Base-by-base conservation (phyloP, 2,113 vertebrate species). In the Psittacara wagleri region DNA sequence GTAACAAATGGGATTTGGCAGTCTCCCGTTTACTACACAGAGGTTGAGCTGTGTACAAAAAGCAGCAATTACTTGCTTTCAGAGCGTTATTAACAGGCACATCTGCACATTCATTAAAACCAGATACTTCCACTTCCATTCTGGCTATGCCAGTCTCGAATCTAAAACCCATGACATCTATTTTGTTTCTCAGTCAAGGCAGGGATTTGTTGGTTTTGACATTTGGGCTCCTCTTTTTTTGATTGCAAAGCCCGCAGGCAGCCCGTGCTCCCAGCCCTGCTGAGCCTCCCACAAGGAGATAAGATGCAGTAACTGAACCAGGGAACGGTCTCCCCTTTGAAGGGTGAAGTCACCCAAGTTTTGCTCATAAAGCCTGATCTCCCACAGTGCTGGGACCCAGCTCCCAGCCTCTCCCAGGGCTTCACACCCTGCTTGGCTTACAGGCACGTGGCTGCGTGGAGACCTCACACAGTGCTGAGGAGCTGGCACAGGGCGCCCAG, bases 1-100 rank as follows among this genome's bases (percentile, higher is more conserved):
- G 95, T 75, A 95, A 85, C 90, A 94, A 94, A 95, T 91, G 89
- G 83, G 74, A 92, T 91, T 93, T 96, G 94, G 90, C 94, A 91
- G 70, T 33, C 55, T 82, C 62, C 70, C 89, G 46, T 92, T 97
- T 95, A 90, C 92, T 94, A 74, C 92, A 55, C 76, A 10, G 41
- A 86, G 20, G 44, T 75, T 83, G 81, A 91, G 79, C 61, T 87
- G 59, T 51, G 79, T 88, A 88, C 85, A 91, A 88, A 94, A 93
- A 86, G 74, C 87, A 87, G 83, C 86, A 91, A 85, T 97, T 95
- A 92, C 51, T 87, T 68, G 73, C 82, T 92, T 82, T 83, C 7
- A 39, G 49, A 92, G 68, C 83, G 67, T 90, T 89, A 93, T 93
- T 92, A 93, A 72, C 49, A 80, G 79, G 31, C 92, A 85, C 90